Percentiles rank a stretch among this genome's conserved stretches.
Evolutionary conservation across 2,888 invertebrate genomes (phyloP).

Genomic region (Allolobophora icterica): DNA sequence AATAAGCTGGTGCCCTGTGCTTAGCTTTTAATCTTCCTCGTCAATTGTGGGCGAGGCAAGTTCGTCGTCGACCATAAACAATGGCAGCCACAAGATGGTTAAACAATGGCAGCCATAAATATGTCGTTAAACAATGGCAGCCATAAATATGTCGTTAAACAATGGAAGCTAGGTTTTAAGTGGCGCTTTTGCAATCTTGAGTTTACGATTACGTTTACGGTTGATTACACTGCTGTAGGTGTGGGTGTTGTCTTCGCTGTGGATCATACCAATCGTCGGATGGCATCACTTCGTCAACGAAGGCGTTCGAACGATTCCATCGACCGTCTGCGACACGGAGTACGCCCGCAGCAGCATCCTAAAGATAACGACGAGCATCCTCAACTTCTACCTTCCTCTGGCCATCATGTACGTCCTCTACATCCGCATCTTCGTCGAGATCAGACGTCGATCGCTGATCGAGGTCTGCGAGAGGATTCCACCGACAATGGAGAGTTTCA

Average conservation of each 20-base stretch:
- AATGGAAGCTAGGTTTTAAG: too few species aligned
- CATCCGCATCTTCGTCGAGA: conserved; percentile 67
- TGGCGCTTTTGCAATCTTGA: too few species aligned
- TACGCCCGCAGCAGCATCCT: conserved; percentile 67
- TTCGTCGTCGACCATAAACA: too few species aligned
- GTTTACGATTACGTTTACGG: too few species aligned
- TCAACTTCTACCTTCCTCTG: conserved; percentile 69
- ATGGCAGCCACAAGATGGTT: too few species aligned
- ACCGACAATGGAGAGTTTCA: neutral
- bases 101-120: too few species aligned
- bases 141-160: too few species aligned
- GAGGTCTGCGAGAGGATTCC: conserved; percentile 53
- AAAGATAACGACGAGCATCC: conserved; percentile 67
- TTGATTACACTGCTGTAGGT: conserved; percentile 50
- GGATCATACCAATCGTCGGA: conserved; percentile 68
- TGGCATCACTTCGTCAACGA: conserved; percentile 66
- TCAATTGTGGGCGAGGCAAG: too few species aligned
- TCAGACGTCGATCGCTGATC: conserved; percentile 65
- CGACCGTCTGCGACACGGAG: conserved; percentile 67
- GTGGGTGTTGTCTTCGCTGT: conserved; percentile 67
- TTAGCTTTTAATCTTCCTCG: too few species aligned
- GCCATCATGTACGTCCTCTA: conserved; percentile 67
- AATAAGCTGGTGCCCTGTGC: too few species aligned
- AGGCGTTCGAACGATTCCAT: conserved; percentile 57
- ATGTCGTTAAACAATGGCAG: too few species aligned